These are phyloP conservation scores for Pissodes strobi DNA, from an alignment of 1,140 invertebrate species.

Conservation along the genomic window DNA sequence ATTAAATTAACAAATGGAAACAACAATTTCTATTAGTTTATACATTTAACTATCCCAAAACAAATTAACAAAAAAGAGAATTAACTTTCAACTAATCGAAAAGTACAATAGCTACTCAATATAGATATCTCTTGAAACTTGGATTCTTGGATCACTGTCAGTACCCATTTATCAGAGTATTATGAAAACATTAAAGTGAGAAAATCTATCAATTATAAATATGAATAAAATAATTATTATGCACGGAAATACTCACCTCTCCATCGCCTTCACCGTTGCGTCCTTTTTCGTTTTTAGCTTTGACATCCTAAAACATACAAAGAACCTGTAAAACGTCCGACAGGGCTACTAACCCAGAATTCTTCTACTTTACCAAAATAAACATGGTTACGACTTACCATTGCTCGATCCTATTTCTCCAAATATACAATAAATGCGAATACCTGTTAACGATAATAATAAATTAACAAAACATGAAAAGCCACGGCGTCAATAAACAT, in stretches of 20 bases:
- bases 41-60: too few species aligned
- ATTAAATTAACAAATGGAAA: too few species aligned
- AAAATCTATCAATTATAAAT: too few species aligned
- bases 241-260: constrained; percentile 44
- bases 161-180: too few species aligned
- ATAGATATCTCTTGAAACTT: too few species aligned
- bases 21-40: too few species aligned
- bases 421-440: constrained; percentile 23
- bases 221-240: too few species aligned
- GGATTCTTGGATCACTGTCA: too few species aligned
- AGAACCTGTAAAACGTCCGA: constrained; percentile 27
- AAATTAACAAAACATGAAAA: constrained; percentile 51
- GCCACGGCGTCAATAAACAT: constrained; percentile 49
- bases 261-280: constrained; percentile 47
- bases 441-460: constrained; percentile 31
- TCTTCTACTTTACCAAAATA: background rate
- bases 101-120: too few species aligned
- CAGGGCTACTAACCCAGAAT: constrained; percentile 38
- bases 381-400: background rate
- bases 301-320: constrained; percentile 47
- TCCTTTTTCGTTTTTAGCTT: constrained; percentile 47
- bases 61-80: too few species aligned
- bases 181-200: too few species aligned
- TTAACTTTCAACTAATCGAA: too few species aligned
- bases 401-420: background rate